Evolutionary conservation across 1,140 invertebrate species (phyloP), one percentile per base, ranked within the genome.

Genomic region (Zaprionus camerounensis): DNA sequence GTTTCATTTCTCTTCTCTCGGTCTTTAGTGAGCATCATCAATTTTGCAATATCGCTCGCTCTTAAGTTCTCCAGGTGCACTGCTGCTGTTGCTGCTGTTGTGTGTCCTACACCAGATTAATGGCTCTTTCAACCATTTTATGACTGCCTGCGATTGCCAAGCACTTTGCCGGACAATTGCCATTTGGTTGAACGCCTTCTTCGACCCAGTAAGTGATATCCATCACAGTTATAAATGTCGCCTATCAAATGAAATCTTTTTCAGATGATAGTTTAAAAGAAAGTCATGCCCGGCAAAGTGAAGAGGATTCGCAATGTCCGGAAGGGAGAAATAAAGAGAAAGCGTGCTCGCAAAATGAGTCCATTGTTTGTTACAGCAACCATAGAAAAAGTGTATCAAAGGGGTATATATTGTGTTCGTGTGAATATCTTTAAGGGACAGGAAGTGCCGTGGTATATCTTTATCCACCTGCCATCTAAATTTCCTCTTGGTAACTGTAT

Each of bases 1-100:
- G 46, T 51, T 24, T 51, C 17, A 7, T 51, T 22, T 51, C 20
- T 24, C 20, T 13, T 12, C 20, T 49, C 20, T 22, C 17, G 46
- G 17, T 51, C 46, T 51, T 51, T 20, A 51, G 46, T 5, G 53
- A 71, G 62, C 68, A 87, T 90, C 81, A 80, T 81, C 76, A 90
- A 90, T 84, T 81, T 76, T 17, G 62, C 46, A 71, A 72, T 81
- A 87, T 83, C 84, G 49, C n/a, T 17, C 55, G 55, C 15, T 22
- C 55, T 44, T 55, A 38, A 24, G 31, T 31, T 41, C 31, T 38
- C n/a, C 64, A 67, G 64, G 46, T 76, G 80, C 56, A 24, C 38
- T 15, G 5, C 61, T 36, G 38, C 15, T 57, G 49, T 7, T 41
- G 4, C 20, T 46, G 4, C 20, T 46, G 34, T 58, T 12, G 36